phyloP scores from a whole-genome alignment of 2,888 invertebrate species.

The Ernsta delagoae region DNA sequence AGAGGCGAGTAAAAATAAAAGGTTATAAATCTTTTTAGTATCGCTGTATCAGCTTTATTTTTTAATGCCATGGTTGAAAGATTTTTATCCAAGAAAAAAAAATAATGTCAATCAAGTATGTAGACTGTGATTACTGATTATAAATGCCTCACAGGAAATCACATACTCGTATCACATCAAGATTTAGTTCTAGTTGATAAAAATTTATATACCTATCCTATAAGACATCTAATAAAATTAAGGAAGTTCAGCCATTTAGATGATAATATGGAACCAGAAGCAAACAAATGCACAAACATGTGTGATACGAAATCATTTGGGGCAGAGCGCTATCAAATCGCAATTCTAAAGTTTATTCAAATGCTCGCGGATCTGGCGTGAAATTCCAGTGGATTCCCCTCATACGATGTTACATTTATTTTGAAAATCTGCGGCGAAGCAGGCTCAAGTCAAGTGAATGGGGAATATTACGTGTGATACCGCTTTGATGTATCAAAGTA shows the following conservation, averaged over 20 bases:
- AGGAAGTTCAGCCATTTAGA: background rate
- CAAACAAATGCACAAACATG: slow-evolving; percentile 3
- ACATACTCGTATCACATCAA: too few species aligned
- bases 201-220: too few species aligned
- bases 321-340: slow-evolving; percentile 41
- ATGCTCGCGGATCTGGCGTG: slow-evolving; percentile 36
- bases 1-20: slow-evolving; percentile 7
- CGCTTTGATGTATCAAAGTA: slow-evolving; percentile 60
- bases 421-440: slow-evolving; percentile 43
- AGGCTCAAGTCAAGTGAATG: slow-evolving; percentile 49
- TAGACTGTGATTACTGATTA: too few species aligned
- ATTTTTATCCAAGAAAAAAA: too few species aligned
- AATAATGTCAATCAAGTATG: too few species aligned
- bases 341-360: slow-evolving; percentile 42
- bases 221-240: too few species aligned
- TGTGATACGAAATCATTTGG: slow-evolving; percentile 41
- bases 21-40: background rate
- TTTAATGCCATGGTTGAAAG: background rate
- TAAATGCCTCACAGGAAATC: too few species aligned
- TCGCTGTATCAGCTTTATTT: background rate
- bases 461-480: slow-evolving; percentile 49
- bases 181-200: too few species aligned
- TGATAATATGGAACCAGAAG: background rate
- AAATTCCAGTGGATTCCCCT: slow-evolving; percentile 41
- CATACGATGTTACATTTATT: slow-evolving; percentile 45